Evolutionary conservation across 2,113 vertebrate species (phyloP).

Genomic region (Uria lomvia): DNA sequence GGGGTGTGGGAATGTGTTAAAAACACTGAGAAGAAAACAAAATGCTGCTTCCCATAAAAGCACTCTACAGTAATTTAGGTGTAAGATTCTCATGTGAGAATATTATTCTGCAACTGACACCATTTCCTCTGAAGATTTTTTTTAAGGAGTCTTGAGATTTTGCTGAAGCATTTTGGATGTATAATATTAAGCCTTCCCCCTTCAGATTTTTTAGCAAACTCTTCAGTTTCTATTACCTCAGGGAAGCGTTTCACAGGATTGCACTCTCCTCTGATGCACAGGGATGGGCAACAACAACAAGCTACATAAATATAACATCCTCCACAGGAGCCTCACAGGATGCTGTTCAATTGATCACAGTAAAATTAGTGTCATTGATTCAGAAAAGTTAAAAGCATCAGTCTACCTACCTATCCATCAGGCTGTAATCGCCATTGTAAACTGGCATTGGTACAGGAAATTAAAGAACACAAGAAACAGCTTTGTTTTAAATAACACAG

Average conservation of each 20-base stretch:
- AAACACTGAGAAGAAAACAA: slow-evolving; percentile 5
- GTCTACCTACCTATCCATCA: slow-evolving; percentile 41
- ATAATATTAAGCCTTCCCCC: not conserved
- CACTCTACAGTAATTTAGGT: not conserved
- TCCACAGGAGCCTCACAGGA: slow-evolving; percentile 40
- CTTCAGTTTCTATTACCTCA: not conserved
- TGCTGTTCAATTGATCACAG: slow-evolving; percentile 54
- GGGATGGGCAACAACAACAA: not conserved
- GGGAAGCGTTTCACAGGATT: not conserved
- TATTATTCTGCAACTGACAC: slow-evolving; percentile 2
- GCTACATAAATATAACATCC: slow-evolving; percentile 22
- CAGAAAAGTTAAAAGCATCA: slow-evolving; percentile 63
- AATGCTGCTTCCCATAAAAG: not conserved
- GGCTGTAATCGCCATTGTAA: slow-evolving; percentile 30
- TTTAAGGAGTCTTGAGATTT: not conserved
- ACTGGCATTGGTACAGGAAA: slow-evolving; percentile 34
- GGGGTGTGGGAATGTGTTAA: not conserved
- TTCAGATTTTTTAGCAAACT: not conserved
- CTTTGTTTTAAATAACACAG: slow-evolving; percentile 49
- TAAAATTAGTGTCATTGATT: slow-evolving; percentile 65
- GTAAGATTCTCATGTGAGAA: not conserved
- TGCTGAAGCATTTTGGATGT: not conserved
- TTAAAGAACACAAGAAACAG: slow-evolving; percentile 48
- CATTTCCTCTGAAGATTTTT: not conserved
- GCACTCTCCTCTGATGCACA: slow-evolving; percentile 10